A percentile compares a stretch with the other conserved stretches of the same genome.
Evolutionary conservation across 2,113 vertebrate species (phyloP).

Genomic region (Stegostoma tigrinum): DNA sequence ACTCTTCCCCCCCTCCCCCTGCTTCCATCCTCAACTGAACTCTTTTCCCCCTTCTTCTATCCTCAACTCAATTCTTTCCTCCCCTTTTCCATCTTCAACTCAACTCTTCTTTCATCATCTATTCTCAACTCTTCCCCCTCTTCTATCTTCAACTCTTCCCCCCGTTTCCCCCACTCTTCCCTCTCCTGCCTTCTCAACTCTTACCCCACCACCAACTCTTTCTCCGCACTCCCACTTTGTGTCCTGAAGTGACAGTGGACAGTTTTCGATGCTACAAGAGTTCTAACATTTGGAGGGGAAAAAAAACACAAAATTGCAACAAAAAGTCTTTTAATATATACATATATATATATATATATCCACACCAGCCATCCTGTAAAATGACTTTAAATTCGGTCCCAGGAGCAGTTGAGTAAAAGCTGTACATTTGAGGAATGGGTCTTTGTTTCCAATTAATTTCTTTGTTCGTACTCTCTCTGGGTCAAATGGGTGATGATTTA

Average conservation of each 20-base stretch:
- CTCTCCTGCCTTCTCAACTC: background rate
- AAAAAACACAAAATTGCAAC: background rate
- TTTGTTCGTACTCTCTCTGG: background rate
- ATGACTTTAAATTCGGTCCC: background rate
- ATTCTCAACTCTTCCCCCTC: background rate
- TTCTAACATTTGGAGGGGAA: background rate
- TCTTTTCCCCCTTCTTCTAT: background rate
- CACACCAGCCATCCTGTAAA: background rate
- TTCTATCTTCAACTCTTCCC: background rate
- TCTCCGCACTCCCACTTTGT: background rate
- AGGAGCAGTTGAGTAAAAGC: background rate
- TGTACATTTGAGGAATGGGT: background rate
- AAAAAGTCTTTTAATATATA: slow-evolving; percentile 30
- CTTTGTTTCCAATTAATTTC: background rate
- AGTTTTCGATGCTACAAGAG: background rate
- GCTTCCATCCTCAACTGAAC: too few relatives aligned
- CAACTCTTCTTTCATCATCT: too few relatives aligned
- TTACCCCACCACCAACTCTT: background rate
- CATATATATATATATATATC: slow-evolving; percentile 26
- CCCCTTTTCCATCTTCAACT: background rate
- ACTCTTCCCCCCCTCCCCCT: too few relatives aligned
- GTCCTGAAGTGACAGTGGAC: background rate
- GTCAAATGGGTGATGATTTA: background rate
- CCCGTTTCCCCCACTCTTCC: background rate
- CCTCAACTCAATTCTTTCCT: background rate